Conservation (phyloP, 2,113 vertebrate species). For the Oplegnathus fasciatus region DNA sequence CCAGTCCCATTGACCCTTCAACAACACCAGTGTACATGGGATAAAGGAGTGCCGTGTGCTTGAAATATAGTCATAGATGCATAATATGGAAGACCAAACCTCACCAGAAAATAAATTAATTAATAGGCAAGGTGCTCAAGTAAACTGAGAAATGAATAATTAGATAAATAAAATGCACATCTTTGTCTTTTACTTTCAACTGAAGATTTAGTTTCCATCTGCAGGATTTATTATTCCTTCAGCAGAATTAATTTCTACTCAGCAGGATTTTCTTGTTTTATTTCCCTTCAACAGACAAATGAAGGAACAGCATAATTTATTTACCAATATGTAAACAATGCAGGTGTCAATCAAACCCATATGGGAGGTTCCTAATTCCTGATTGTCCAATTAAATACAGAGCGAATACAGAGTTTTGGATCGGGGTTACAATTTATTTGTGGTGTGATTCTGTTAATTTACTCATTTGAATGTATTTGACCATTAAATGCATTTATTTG, state of each 20-base stretch:
- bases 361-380: background rate
- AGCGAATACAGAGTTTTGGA: background rate
- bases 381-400: background rate
- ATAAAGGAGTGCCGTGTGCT: background rate
- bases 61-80: background rate
- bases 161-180: background rate
- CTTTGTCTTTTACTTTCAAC: background rate
- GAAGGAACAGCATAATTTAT: background rate
- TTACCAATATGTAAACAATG: background rate
- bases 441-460: background rate
- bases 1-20: conserved; percentile 42
- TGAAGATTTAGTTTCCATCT: background rate
- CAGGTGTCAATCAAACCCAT: background rate
- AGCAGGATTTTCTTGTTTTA: background rate
- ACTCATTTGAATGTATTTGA: background rate
- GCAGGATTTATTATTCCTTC: background rate
- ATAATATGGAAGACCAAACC: background rate
- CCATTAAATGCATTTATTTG: background rate
- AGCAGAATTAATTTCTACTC: background rate
- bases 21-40: conserved; percentile 47
- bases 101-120: conserved; percentile 9
- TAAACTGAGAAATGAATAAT: background rate
- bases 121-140: background rate
- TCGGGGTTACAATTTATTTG: background rate
- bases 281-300: background rate